Conservation (phyloP, 1,140 invertebrate genomes). For the Akabosia matsudoensis region DNA sequence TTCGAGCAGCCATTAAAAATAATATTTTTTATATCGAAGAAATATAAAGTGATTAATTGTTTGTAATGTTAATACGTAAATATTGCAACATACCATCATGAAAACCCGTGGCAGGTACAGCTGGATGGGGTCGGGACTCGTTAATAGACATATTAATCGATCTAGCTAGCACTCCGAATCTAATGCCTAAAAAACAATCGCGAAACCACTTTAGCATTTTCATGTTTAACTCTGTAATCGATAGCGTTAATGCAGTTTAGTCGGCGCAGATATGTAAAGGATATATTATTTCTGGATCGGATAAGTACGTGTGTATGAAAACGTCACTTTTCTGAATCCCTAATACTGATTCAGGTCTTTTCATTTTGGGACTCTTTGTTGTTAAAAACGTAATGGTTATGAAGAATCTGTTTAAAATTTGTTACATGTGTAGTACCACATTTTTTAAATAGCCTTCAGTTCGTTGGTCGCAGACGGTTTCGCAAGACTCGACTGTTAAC, state of each 20-base stretch:
- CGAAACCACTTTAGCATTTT: constrained; percentile 7
- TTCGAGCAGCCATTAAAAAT: too few relatives aligned
- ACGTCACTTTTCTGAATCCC: too few relatives aligned
- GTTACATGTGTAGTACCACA: too few relatives aligned
- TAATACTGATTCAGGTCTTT: too few relatives aligned
- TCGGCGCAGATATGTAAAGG: too few relatives aligned
- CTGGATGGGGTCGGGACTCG: neutral
- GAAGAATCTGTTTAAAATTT: too few relatives aligned
- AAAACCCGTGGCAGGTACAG: neutral
- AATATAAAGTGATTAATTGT: too few relatives aligned
- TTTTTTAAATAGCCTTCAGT: neutral
- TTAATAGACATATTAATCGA: neutral
- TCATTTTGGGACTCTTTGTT: too few relatives aligned
- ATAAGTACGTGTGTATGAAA: too few relatives aligned
- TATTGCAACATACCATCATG: neutral
- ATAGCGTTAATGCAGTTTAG: neutral
- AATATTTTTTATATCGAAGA: too few relatives aligned
- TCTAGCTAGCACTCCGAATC: neutral
- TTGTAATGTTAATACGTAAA: neutral
- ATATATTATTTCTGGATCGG: too few relatives aligned
- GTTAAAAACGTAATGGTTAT: too few relatives aligned
- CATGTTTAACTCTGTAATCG: neutral
- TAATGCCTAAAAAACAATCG: constrained; percentile 16
- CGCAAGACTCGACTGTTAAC: neutral
- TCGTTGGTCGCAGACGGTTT: neutral